Conservation (phyloP, 2,888 invertebrate genomes). For the Cistogaster globosa region DNA sequence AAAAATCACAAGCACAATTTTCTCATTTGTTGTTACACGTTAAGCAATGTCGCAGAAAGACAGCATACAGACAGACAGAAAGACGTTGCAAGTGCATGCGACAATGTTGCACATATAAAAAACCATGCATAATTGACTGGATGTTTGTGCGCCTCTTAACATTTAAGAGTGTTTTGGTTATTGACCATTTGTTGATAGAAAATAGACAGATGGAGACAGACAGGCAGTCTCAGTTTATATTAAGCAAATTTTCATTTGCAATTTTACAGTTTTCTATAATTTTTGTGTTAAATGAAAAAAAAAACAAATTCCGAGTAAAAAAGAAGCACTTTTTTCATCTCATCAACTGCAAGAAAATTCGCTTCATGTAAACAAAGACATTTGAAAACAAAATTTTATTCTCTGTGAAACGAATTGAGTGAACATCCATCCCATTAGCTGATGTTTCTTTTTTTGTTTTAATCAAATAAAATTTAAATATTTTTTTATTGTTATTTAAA, state of each 20-base stretch:
- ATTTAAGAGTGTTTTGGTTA: constrained; percentile 44
- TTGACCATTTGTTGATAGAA: constrained; percentile 52
- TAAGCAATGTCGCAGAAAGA: constrained; percentile 5
- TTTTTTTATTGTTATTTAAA: constrained; percentile 25
- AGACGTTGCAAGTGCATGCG: background rate
- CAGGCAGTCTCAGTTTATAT: background rate
- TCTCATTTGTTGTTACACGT: constrained; percentile 30
- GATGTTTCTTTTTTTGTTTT: background rate
- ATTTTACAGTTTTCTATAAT: background rate
- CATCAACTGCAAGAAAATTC: too few species aligned
- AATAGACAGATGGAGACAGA: background rate
- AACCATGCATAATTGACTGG: constrained; percentile 34
- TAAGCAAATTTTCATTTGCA: background rate
- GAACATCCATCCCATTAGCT: background rate
- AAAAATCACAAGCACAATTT: constrained; percentile 33
- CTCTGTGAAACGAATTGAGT: background rate
- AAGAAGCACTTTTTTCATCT: too few species aligned
- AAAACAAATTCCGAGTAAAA: too few species aligned
- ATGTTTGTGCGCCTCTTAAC: constrained; percentile 28
- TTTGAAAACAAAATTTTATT: background rate
- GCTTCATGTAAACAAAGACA: too few species aligned
- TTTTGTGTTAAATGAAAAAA: too few species aligned
- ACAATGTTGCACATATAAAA: constrained; percentile 38
- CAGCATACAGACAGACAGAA: background rate
- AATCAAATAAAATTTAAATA: constrained; percentile 14